Base-by-base conservation (phyloP, 2,888 invertebrate genomes). In the Blastobasis adustella region DNA sequence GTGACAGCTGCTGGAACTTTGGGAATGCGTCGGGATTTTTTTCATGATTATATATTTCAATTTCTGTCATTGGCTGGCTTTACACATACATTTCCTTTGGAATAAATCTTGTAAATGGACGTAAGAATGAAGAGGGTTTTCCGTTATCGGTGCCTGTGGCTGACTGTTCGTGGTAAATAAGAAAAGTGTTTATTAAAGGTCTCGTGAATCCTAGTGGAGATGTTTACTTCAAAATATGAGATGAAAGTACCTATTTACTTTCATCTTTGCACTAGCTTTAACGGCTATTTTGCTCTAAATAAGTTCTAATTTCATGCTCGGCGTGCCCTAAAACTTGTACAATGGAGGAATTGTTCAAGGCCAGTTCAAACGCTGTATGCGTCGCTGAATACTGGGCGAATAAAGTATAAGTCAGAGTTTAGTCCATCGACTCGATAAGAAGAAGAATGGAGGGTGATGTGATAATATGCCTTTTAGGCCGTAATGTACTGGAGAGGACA, bases 91-190 rank as follows among this genome's bases (percentile, higher is more conserved):
- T 65, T 68, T 65, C 60, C 54, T 59, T 57, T 54, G 53, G 62
- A 54, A 77, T 79, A 81, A 78, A 79, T 79, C 73, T 73, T 59
- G 61, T 66, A 71, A 76, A 76, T 73, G 73, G 76, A 67, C 74
- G 72, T 73, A 73, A 70, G 75, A 78, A 79, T 79, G 76, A 74
- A 76, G 73, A 72, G 71, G 73, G 73, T 67, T 60, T 62, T 62
- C 69, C 71, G 67, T 65, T 60, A 56, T 63, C 65, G 64, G 62
- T 61, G 62, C 52, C 58, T 58, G 62, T 58, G 54, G 58, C 52
- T 63, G 63, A 61, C 66, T 67, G 69, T 70, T 43, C 47, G 49
- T 49, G 4, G 10, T 45, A 49, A 49, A 9, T 7, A 42, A 42
- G 9, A 42, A 42, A 42, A 10, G 8, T 42, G 42, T 5, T 10